A percentile compares a stretch with the other conserved stretches of the same genome.
phyloP scores from a whole-genome alignment of 2,888 invertebrate species.

The Drosophila kambysellisi region DNA sequence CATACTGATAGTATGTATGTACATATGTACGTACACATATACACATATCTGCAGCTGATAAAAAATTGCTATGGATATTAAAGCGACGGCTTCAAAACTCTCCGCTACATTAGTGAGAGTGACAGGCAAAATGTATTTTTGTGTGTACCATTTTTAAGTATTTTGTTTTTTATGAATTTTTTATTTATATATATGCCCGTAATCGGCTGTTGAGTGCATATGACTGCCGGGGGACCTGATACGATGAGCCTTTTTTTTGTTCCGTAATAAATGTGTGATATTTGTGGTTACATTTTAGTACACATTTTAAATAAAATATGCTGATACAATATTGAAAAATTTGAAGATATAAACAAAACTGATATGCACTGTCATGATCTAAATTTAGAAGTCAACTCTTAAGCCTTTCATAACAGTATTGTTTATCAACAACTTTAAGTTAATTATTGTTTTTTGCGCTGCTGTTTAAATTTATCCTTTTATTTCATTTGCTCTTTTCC shows the following conservation, averaged over 20 bases:
- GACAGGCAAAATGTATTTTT: constrained; percentile 20
- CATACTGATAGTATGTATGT: constrained; percentile 24
- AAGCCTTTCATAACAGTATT: background rate
- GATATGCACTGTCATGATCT: background rate
- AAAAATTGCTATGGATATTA: constrained; percentile 55
- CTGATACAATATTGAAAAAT: constrained; percentile 7
- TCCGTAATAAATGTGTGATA: constrained; percentile 17
- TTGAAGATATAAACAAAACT: background rate
- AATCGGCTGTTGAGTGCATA: constrained; percentile 65
- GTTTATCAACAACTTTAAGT: background rate
- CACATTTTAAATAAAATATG: constrained; percentile 8
- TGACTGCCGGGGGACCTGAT: constrained; percentile 51
- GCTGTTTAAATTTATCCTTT: constrained; percentile 7
- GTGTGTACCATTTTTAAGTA: constrained; percentile 37
- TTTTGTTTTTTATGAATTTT: constrained; percentile 54
- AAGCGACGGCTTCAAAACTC: constrained; percentile 39
- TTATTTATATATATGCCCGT: constrained; percentile 54
- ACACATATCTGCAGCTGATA: constrained; percentile 32
- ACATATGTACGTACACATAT: background rate
- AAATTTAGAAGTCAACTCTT: constrained; percentile 2
- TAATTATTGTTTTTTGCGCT: background rate
- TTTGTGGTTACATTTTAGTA: constrained; percentile 14
- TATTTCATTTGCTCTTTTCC: constrained; percentile 6
- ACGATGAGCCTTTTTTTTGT: background rate
- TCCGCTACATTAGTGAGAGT: constrained; percentile 37